These are phyloP conservation scores for Vulpes vulpes DNA, from an alignment of 2,113 vertebrate genomes.

Conservation along the genomic window DNA sequence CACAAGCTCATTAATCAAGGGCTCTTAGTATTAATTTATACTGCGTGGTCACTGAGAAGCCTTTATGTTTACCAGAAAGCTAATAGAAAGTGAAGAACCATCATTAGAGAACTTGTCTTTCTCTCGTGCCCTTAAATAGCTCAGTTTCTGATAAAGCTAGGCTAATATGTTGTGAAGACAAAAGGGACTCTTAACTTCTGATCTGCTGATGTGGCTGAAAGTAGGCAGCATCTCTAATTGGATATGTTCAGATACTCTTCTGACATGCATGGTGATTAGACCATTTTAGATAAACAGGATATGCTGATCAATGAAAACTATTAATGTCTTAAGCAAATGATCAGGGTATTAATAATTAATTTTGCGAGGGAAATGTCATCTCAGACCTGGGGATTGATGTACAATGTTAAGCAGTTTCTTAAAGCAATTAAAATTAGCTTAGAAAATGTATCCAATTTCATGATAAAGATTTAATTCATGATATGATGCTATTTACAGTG, in stretches of 20 bases:
- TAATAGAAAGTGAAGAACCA: conserved; percentile 64
- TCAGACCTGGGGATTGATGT: conserved; percentile 61
- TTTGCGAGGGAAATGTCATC: conserved; percentile 77
- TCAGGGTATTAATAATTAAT: conserved; percentile 86
- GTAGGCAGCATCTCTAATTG: conserved; percentile 67
- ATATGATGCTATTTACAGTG: not conserved
- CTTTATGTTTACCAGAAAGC: conserved; percentile 72
- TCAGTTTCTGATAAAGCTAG: conserved; percentile 73
- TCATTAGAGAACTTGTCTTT: conserved; percentile 66
- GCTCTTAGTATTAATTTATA: conserved; percentile 67
- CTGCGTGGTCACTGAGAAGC: conserved; percentile 61
- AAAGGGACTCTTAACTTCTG: conserved; percentile 54
- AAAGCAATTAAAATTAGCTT: conserved; percentile 60
- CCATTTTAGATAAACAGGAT: conserved; percentile 78
- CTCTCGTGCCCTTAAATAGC: conserved; percentile 65
- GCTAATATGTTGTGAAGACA: conserved; percentile 44
- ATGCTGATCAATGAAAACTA: conserved; percentile 81
- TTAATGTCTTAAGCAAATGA: conserved; percentile 78
- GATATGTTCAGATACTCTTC: conserved; percentile 50
- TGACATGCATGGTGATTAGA: conserved; percentile 68
- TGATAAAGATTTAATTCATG: fast-evolving
- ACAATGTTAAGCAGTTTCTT: conserved; percentile 63
- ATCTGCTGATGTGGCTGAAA: conserved; percentile 64
- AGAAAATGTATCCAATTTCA: not conserved
- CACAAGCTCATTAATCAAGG: conserved; percentile 62